Evolutionary conservation across 2,888 invertebrate species (phyloP), one percentile per base, ranked within the genome.

Genomic region (Salticus scenicus): DNA sequence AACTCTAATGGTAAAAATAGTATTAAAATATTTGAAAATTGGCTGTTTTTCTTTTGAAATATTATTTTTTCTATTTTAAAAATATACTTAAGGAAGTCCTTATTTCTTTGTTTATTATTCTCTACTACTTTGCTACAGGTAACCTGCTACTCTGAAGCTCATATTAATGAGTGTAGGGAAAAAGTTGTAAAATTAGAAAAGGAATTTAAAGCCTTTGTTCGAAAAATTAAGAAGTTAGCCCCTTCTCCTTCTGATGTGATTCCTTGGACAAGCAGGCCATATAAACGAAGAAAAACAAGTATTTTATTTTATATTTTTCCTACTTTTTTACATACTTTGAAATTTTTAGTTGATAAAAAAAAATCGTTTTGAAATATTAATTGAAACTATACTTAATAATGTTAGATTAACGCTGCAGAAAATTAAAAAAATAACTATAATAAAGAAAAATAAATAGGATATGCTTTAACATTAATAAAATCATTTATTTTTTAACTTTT

Each of bases 221-320:
- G 90, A 17, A 90, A 90, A 78, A 87, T 90, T 0, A 87, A 89
- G 8, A 87, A 89, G 14, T 76, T 90, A n/a, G 90, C 90, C 7
- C 90, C 90, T 0, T 82, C 77, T 30, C 57, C 66, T n/a, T 67
- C 88, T 5, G 69, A 76, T 41, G 87, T 63, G 12, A 88, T 90
- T 14, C 90, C 91, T 0, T 90, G 91, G 90, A 89, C 90, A 33
- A 90, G 90, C 67, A 83, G 90, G 67, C 89, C 90, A 5, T 91
- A 91, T 71, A 73, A 87, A 66, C 69, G 75, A 37, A 88, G 88
- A 66, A 88, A 86, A 30, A 7, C n/a, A 28, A 75, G 75, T 85
- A 37, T 37, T 37, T 10, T 37, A 7, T 37, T 10, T 37, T 37
- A 7, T 37, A 37, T 7, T 37, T 37, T 37, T 37, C 10, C 7